A percentile compares a stretch with the other conserved stretches of the same genome.
Evolutionary conservation across 2,113 vertebrate genomes (phyloP).

Genomic region (Hepsetus odoe): DNA sequence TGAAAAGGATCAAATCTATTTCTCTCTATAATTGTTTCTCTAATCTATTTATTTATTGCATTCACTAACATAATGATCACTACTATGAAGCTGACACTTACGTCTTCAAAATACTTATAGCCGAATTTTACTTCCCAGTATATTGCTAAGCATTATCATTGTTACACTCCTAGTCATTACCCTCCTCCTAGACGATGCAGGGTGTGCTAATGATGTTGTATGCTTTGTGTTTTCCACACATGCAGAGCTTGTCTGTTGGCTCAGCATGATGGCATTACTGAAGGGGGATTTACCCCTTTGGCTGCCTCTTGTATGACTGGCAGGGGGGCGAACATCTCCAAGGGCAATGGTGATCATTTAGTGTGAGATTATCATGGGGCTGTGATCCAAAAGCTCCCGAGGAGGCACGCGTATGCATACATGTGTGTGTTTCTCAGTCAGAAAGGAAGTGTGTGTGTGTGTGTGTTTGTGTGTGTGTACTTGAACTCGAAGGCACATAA

Average conservation of each 20-base stretch:
- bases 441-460: not conserved
- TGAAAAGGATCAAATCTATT: too few species aligned
- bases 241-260: conserved; percentile 5
- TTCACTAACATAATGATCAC: too few species aligned
- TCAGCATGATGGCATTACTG: not conserved
- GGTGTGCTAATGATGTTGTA: not conserved
- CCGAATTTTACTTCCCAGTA: not conserved
- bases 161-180: not conserved
- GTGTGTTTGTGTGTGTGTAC: conserved; percentile 14
- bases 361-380: conserved; percentile 28
- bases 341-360: conserved; percentile 36
- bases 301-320: conserved; percentile 30
- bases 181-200: not conserved
- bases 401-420: not conserved
- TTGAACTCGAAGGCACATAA: conserved; percentile 21
- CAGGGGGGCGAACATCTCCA: conserved; percentile 21
- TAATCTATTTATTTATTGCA: too few species aligned
- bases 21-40: too few species aligned
- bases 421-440: not conserved
- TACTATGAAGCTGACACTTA: not conserved
- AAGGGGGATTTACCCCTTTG: conserved; percentile 28
- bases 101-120: not conserved
- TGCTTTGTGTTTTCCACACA: conserved; percentile 29
- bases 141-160: not conserved
- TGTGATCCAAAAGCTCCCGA: conserved; percentile 26